Conservation (phyloP, 1,140 invertebrate genomes). For the Ostrea denselamellosa region DNA sequence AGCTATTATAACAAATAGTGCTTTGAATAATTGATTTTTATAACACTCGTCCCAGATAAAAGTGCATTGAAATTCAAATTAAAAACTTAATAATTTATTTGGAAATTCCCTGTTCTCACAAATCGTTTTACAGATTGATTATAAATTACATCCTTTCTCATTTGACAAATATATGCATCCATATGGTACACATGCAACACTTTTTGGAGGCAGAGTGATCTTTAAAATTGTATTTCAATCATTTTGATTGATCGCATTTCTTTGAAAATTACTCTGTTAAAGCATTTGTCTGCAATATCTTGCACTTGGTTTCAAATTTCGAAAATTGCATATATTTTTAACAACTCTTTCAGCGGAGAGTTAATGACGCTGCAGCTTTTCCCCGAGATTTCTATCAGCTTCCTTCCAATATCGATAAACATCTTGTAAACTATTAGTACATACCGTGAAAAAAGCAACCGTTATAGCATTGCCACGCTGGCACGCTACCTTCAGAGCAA, state of each 20-base stretch:
- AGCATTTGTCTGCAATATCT: not conserved
- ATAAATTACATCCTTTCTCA: not conserved
- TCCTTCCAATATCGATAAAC: constrained; percentile 8
- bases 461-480: constrained; percentile 8
- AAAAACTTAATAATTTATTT: constrained; percentile 25
- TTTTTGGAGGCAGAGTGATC: not conserved
- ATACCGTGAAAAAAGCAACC: constrained; percentile 31
- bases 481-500: constrained; percentile 23
- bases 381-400: constrained; percentile 4
- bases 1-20: not conserved
- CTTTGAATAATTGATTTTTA: constrained; percentile 27
- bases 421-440: constrained; percentile 40
- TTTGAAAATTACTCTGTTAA: not conserved
- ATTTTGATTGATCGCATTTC: not conserved
- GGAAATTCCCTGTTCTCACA: constrained; percentile 2
- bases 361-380: constrained; percentile 4
- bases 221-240: not conserved
- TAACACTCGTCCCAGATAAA: constrained; percentile 17
- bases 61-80: constrained; percentile 32
- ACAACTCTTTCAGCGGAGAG: constrained; percentile 17
- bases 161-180: not conserved
- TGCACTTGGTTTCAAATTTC: not conserved
- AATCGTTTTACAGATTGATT: not conserved
- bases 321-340: constrained; percentile 27
- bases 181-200: not conserved